phyloP scores from a whole-genome alignment of 2,797 vertebrate genomes.

The Acrocephalus scirpaceus region DNA sequence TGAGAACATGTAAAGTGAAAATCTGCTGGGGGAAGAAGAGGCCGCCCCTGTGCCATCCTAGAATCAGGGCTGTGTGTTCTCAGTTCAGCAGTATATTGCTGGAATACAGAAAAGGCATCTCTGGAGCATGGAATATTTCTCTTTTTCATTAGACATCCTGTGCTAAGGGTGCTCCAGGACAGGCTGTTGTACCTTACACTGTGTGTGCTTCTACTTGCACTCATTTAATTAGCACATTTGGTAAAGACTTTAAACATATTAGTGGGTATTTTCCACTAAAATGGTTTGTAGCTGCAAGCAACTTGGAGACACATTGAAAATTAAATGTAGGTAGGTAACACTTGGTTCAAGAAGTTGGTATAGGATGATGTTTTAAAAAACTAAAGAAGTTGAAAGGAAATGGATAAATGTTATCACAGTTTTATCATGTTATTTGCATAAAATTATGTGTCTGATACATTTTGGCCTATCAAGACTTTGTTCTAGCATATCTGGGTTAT shows the following conservation, averaged over 20 bases:
- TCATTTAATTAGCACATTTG: neutral
- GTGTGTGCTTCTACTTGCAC: neutral
- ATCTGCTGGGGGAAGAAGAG: neutral
- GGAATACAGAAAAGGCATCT: neutral
- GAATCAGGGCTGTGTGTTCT: too few species aligned
- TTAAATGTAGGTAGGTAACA: neutral
- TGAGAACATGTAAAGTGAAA: fast-evolving
- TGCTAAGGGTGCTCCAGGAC: neutral
- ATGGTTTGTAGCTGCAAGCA: neutral
- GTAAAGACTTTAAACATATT: neutral
- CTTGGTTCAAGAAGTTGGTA: neutral
- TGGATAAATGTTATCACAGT: neutral
- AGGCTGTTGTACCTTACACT: neutral
- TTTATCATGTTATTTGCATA: neutral
- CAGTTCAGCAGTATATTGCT: neutral
- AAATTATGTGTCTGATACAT: neutral
- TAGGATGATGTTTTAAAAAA: neutral
- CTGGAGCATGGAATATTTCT: neutral
- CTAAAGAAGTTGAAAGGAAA: neutral
- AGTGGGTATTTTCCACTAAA: neutral
- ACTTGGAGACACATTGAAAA: neutral
- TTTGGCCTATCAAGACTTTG: neutral
- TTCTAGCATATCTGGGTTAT: neutral
- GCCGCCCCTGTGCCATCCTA: neutral
- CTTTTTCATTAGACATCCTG: neutral